Conservation (phyloP, 1,140 invertebrate genomes). For the roundworm (Caenorhabditis elegans) region WBcel235 BX284603.4:12116001-12116500, state of each 20-base stretch:
- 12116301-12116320: slow-evolving; percentile 36
- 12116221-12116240: slow-evolving; percentile 36
- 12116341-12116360: slow-evolving; percentile 29
- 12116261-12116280: slow-evolving; percentile 27
- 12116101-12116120: slow-evolving; percentile 30
- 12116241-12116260: slow-evolving; percentile 35
- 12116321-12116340: slow-evolving; percentile 37
- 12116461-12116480: too few species aligned
- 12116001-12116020: too few species aligned
- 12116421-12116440: too few species aligned
- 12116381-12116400: slow-evolving; percentile 36
- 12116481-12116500: too few species aligned
- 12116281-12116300: slow-evolving; percentile 39
- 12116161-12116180: slow-evolving; percentile 34
- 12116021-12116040: too few species aligned
- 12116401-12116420: too few species aligned
- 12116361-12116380: slow-evolving; percentile 34
- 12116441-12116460: too few species aligned
- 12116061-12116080: too few species aligned
- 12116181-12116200: slow-evolving; percentile 28
- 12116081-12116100: too few species aligned
- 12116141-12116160: slow-evolving; percentile 40
- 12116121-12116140: slow-evolving; percentile 38
- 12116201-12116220: slow-evolving; percentile 32
- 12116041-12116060: too few species aligned